Percentiles rank a stretch among this genome's conserved stretches.
Evolutionary conservation across 1,140 invertebrate genomes (phyloP).

Genomic region (Drosophila prosaltans): DNA sequence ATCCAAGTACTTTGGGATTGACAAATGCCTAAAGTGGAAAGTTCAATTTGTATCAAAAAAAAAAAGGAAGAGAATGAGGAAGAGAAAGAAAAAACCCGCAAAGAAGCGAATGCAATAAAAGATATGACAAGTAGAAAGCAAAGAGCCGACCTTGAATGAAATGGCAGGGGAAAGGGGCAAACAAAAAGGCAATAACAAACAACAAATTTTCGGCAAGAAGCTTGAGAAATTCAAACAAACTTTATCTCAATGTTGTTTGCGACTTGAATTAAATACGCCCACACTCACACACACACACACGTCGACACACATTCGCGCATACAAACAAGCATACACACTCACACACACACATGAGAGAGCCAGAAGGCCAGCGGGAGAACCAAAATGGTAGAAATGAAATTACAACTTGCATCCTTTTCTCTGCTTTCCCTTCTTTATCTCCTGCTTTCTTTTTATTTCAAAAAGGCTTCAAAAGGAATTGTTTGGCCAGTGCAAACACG

Average conservation of each 20-base stretch:
- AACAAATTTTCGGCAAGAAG: constrained; percentile 49
- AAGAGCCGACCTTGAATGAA: constrained; percentile 9
- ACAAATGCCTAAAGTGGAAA: constrained; percentile 48
- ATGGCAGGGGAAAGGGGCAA: constrained; percentile 22
- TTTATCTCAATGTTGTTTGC: constrained; percentile 77
- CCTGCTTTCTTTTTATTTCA: constrained; percentile 18
- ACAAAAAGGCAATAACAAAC: constrained; percentile 47
- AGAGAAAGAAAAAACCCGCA: constrained; percentile 36
- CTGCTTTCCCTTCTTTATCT: constrained; percentile 2
- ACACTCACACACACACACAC: constrained; percentile 34
- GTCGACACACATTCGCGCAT: not conserved
- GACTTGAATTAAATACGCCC: constrained; percentile 73
- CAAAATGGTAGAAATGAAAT: constrained; percentile 69
- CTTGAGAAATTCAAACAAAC: constrained; percentile 70
- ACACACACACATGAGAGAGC: constrained; percentile 12
- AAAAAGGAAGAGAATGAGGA: constrained; percentile 33
- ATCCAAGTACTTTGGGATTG: constrained; percentile 38
- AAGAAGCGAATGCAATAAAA: constrained; percentile 69
- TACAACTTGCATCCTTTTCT: constrained; percentile 72
- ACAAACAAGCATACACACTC: constrained; percentile 30
- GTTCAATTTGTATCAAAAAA: constrained; percentile 50
- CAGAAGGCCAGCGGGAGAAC: constrained; percentile 12
- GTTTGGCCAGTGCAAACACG: constrained; percentile 70
- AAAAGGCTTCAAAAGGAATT: constrained; percentile 51
- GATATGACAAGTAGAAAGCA: constrained; percentile 49